Conservation (phyloP, 1,140 invertebrate species). For the Propsilocerus akamusi region DNA sequence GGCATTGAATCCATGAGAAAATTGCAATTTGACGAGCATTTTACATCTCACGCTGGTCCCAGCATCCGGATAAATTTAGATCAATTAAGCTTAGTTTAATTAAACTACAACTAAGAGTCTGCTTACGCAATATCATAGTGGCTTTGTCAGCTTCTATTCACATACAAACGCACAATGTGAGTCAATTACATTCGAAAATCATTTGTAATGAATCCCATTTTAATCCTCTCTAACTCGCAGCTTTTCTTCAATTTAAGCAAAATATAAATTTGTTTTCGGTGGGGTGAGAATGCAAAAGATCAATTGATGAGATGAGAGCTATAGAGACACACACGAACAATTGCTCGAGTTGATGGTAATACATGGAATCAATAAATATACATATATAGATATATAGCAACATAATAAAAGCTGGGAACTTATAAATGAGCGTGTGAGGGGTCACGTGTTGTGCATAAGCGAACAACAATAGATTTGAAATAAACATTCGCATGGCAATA, state of each 20-base stretch:
- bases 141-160: too few species aligned
- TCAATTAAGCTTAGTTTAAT: background rate
- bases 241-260: background rate
- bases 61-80: background rate
- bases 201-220: slow-evolving; percentile 1
- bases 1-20: slow-evolving; percentile 1
- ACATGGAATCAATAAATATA: too few species aligned
- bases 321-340: background rate
- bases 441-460: background rate
- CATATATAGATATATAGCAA: too few species aligned
- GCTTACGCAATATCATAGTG: background rate
- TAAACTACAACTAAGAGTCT: too few species aligned
- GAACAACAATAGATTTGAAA: background rate
- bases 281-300: slow-evolving; percentile 1
- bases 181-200: background rate
- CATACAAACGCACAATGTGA: too few species aligned
- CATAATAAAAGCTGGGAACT: too few species aligned
- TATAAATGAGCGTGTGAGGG: background rate
- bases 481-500: background rate
- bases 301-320: too few species aligned
- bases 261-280: background rate
- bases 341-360: slow-evolving; percentile 1
- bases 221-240: background rate
- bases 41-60: background rate
- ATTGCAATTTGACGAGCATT: background rate